phyloP scores from a whole-genome alignment of 2,888 invertebrate genomes.

The Stenoptilia bipunctidactyla region DNA sequence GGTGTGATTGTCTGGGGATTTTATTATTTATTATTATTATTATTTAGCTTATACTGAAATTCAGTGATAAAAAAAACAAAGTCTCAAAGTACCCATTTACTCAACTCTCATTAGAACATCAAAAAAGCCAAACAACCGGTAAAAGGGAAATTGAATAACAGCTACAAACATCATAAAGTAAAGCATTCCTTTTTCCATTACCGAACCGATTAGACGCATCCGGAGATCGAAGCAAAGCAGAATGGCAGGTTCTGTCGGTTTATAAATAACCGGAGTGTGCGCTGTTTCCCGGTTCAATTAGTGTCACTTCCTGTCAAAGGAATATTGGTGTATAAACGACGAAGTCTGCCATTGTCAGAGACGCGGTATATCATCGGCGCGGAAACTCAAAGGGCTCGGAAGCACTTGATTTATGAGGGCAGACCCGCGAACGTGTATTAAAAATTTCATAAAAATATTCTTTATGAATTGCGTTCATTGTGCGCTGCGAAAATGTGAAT shows the following conservation, averaged over 20 bases:
- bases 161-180: too few relatives aligned
- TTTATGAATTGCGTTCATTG: constrained; percentile 41
- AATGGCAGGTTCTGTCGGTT: too few relatives aligned
- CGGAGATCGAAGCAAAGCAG: constrained; percentile 10
- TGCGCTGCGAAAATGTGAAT: constrained; percentile 12
- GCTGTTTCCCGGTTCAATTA: constrained; percentile 37
- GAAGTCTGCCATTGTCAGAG: constrained; percentile 54
- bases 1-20: too few relatives aligned
- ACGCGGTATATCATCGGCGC: constrained; percentile 53
- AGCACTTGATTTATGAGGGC: constrained; percentile 61
- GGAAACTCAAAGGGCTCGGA: constrained; percentile 60
- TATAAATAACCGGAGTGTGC: too few relatives aligned
- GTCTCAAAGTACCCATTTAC: too few relatives aligned
- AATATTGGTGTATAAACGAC: constrained; percentile 50
- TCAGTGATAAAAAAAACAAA: too few relatives aligned
- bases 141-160: too few relatives aligned
- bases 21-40: too few relatives aligned
- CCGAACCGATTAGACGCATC: neutral
- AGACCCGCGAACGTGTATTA: constrained; percentile 47
- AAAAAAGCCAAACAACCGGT: too few relatives aligned
- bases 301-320: constrained; percentile 40
- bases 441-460: constrained; percentile 61
- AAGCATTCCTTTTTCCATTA: neutral
- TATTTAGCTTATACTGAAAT: too few relatives aligned
- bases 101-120: too few relatives aligned